Evolutionary conservation across 1,140 invertebrate species (phyloP).

Genomic region (Aphaenogaster rudis): DNA sequence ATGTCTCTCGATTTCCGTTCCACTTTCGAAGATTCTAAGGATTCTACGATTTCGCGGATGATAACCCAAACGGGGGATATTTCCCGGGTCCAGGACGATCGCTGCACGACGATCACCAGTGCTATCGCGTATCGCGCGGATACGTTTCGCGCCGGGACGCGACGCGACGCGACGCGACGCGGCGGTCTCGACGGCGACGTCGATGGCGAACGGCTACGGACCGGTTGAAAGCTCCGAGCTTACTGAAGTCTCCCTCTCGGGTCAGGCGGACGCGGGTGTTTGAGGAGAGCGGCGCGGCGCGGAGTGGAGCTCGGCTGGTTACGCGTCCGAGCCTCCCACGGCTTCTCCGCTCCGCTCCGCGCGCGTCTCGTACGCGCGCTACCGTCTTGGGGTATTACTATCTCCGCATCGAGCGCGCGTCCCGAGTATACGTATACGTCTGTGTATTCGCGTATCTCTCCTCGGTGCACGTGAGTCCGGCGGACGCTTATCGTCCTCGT

Average conservation of each 20-base stretch:
- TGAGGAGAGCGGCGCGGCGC: background rate
- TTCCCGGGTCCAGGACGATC: background rate
- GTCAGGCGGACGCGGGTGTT: constrained; percentile 46
- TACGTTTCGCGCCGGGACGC: constrained; percentile 46
- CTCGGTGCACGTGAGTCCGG: background rate
- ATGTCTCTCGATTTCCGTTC: background rate
- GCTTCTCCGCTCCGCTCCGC: constrained; percentile 35
- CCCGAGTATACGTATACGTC: background rate
- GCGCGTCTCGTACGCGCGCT: constrained; percentile 21
- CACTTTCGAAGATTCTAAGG: background rate
- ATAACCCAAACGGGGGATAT: background rate
- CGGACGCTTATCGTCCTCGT: background rate
- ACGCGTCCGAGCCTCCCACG: constrained; percentile 59
- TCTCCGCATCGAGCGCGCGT: constrained; percentile 31
- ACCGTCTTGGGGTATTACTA: constrained; percentile 41
- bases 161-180: background rate
- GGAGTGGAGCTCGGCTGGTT: constrained; percentile 53
- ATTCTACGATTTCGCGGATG: too few relatives aligned
- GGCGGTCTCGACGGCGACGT: background rate
- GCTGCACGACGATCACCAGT: background rate
- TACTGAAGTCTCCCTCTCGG: constrained; percentile 75
- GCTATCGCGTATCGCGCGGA: constrained; percentile 45
- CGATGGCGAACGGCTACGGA: constrained; percentile 37
- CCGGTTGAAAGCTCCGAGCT: constrained; percentile 80
- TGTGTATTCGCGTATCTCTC: background rate